These are phyloP conservation scores for Schrankia costaestrigalis DNA, from an alignment of 2,888 invertebrate species.

Conservation along the genomic window DNA sequence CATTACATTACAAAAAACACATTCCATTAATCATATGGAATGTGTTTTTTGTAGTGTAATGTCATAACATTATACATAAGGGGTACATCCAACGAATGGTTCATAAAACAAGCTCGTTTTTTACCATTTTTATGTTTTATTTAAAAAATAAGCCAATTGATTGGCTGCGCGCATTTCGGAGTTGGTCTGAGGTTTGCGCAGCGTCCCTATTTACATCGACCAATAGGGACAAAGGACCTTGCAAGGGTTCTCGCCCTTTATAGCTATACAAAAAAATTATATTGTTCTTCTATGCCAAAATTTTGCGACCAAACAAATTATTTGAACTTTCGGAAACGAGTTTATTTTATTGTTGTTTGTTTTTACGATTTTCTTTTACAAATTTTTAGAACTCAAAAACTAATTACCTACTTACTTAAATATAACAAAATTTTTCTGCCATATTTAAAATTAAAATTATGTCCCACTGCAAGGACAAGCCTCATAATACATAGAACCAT, in stretches of 20 bases:
- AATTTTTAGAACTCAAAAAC: too few relatives aligned
- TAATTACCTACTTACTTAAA: too few relatives aligned
- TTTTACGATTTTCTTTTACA: too few relatives aligned
- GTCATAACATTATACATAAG: constrained; percentile 53
- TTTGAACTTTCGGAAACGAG: constrained; percentile 12
- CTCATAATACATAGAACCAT: too few relatives aligned
- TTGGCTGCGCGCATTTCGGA: constrained; percentile 67
- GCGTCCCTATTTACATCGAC: constrained; percentile 50
- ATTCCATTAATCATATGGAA: too few relatives aligned
- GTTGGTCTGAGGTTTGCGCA: constrained; percentile 47
- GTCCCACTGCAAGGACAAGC: too few relatives aligned
- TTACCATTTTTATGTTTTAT: constrained; percentile 74
- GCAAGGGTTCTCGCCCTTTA: constrained; percentile 71
- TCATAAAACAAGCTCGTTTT: constrained; percentile 58
- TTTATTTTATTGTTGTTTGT: too few relatives aligned
- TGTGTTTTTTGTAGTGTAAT: too few relatives aligned
- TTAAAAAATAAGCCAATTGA: constrained; percentile 78
- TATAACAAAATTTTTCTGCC: too few relatives aligned
- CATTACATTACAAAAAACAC: too few relatives aligned
- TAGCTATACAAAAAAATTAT: constrained; percentile 38
- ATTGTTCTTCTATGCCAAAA: constrained; percentile 24
- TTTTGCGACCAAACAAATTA: constrained; percentile 25
- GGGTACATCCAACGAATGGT: constrained; percentile 37
- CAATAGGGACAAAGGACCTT: constrained; percentile 51
- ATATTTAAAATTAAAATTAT: too few relatives aligned